Evolutionary conservation across 2,888 invertebrate species (phyloP), one percentile per base, ranked within the genome.

Genomic region (Itoplectis maculator): DNA sequence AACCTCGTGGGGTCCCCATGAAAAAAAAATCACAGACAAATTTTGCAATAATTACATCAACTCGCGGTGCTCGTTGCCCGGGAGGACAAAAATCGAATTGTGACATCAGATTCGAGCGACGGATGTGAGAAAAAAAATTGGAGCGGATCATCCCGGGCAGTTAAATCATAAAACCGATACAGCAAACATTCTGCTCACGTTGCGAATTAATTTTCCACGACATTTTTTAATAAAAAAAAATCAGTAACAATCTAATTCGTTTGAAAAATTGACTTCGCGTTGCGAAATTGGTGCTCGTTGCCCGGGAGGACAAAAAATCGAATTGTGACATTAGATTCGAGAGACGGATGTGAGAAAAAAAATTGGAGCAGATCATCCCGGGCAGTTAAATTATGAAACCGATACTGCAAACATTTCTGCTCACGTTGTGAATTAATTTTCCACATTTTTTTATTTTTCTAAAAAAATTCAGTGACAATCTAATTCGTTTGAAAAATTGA

Each of bases 1-100:
- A 74, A 29, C 66, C 23, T 42, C 20, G 63, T 20, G 42, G 20
- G 42, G 9, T 18, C 20, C 40, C n/a, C 8, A 37, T 37, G n/a
- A n/a, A 0, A n/a, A 0, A 35, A 59, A 35, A 59, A 8, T n/a
- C 15, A 15, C 37, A 6, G 15, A 29, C 8, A 23, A 2, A 29
- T 56, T 56, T 56, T 56, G 56, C 29, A 56, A 56, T 51, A 18
- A 51, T 51, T 18, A 18, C 51, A 9, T 18, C 51, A 51, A 51
- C 18, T 18, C 0, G 51, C 9, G n/a, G 51, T 9, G 18, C 20
- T 18, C 20, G 3, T 51, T 51, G 18, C 0, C 51, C 9, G 51
- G 18, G 9, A 51, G 1, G 9, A 20, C 9, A 18, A 9, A 6
- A 51, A 20, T 20, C 20, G 18, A 9, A 18, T 18, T 51, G 20